Evolutionary conservation across 2,113 vertebrate species (phyloP).

Genomic region (Callospermophilus lateralis): DNA sequence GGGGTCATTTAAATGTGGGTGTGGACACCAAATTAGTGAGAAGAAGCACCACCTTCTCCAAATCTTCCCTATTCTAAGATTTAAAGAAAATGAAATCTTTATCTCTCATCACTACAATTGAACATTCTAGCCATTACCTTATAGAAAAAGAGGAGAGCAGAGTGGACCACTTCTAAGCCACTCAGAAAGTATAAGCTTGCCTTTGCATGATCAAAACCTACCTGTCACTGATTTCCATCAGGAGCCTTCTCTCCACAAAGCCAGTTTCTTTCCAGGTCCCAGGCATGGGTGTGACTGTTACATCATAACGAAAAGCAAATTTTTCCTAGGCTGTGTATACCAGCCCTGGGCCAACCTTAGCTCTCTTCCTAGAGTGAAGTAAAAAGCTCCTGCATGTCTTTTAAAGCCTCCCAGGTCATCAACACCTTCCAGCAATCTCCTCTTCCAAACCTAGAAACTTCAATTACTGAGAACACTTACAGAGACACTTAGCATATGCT

Average conservation of each 20-base stretch:
- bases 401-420: not conserved
- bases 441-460: not conserved
- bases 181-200: not conserved
- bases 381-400: not conserved
- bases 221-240: not conserved
- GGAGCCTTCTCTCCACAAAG: not conserved
- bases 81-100: not conserved
- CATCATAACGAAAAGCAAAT: not conserved
- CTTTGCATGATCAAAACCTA: not conserved
- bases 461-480: not conserved
- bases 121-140: not conserved
- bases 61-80: not conserved
- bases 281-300: not conserved
- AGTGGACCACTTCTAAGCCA: not conserved
- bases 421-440: not conserved
- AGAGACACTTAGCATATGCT: not conserved
- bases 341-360: not conserved
- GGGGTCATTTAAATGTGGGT: not conserved
- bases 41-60: not conserved
- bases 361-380: not conserved
- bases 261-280: not conserved
- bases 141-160: not conserved
- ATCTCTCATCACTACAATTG: not conserved
- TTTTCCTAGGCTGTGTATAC: not conserved
- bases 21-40: not conserved